phyloP scores from a whole-genome alignment of 2,888 invertebrate genomes.

The Argyresthia goedartella region DNA sequence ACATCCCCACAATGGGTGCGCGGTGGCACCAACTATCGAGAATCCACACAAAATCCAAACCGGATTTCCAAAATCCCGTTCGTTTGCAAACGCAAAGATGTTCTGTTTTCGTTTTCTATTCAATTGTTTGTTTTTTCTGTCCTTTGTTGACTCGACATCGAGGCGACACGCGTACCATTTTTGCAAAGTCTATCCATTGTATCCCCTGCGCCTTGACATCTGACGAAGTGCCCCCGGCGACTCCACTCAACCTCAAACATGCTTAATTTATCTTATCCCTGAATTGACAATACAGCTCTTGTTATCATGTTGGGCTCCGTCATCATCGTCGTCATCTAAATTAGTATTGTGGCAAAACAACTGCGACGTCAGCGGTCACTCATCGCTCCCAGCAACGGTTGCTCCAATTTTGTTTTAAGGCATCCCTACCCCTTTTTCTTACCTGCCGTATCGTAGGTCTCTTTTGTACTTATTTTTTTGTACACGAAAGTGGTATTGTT shows the following conservation, averaged over 20 bases:
- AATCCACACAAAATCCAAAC: slow-evolving; percentile 56
- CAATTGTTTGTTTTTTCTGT: slow-evolving; percentile 63
- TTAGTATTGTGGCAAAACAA: slow-evolving; percentile 57
- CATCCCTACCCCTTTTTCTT: not conserved
- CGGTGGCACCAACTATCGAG: slow-evolving; percentile 16
- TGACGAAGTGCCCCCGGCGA: slow-evolving; percentile 31
- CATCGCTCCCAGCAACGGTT: slow-evolving; percentile 40
- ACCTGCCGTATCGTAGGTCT: not conserved
- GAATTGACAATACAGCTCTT: slow-evolving; percentile 49
- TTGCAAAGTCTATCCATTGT: slow-evolving; percentile 65
- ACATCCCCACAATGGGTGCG: slow-evolving; percentile 38
- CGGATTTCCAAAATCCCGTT: slow-evolving; percentile 70
- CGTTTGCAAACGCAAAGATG: slow-evolving; percentile 54
- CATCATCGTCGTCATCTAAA: slow-evolving; percentile 46
- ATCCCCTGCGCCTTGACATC: slow-evolving; percentile 48
- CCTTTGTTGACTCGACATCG: slow-evolving; percentile 54
- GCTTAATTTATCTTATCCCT: no score
- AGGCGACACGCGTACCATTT: slow-evolving; percentile 63
- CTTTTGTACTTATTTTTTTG: not conserved
- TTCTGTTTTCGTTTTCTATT: slow-evolving; percentile 69
- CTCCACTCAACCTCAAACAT: not conserved
- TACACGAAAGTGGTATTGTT: no score
- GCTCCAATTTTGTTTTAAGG: slow-evolving; percentile 11
- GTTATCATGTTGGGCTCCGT: slow-evolving; percentile 56
- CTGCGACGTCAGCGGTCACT: slow-evolving; percentile 21